Evolutionary conservation across 1,140 invertebrate species (phyloP), one percentile per base, ranked within the genome.

Genomic region (Philopotamus ludificatus): DNA sequence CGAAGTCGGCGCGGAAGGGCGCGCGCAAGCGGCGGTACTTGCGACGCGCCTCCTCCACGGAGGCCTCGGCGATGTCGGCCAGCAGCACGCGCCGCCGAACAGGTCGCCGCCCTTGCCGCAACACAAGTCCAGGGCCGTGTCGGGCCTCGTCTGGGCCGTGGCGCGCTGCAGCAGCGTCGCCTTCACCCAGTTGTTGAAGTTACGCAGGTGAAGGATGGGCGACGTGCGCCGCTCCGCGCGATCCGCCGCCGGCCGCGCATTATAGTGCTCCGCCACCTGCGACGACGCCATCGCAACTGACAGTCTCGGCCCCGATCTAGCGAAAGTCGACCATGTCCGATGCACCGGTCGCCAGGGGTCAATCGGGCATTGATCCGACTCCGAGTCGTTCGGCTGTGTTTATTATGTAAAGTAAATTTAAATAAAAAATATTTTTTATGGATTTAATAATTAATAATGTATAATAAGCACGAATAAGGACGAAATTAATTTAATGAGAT

Each of bases 161-260:
- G 87, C 85, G 50, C 79, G 78, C 73, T 85, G 86, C 71, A 99
- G 98, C 0, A 97, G 79, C 81, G 95, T 92, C 76, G 92, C 81
- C 81, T 99, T 99, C 7, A 98, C 89, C 97, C 97, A 99, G 78
- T 99, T 99, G 77, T 99, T 99, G 74, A 98, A 97, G 79, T 98
- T 99, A 68, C 97, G 84, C 80, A 99, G 84, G 73, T 92, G 89
- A 72, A 94, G 90, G 68, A 99, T 99, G 20, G 91, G 85, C 41
- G 95, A 97, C 72, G 93, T 86, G 65, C 85, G 87, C 51, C 97
- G 81, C 66, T 88, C 85, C 45, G 83, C 84, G 7, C 93, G 74
- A 0, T 93, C 94, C 68, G 88, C 88, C 64, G 98, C 91, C 77
- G 89, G 84, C 2, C 94, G 73, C 34, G 86, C 81, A 78, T 97